Evolutionary conservation across 1,140 invertebrate genomes (phyloP).

Genomic region (Pogonus chalceus): DNA sequence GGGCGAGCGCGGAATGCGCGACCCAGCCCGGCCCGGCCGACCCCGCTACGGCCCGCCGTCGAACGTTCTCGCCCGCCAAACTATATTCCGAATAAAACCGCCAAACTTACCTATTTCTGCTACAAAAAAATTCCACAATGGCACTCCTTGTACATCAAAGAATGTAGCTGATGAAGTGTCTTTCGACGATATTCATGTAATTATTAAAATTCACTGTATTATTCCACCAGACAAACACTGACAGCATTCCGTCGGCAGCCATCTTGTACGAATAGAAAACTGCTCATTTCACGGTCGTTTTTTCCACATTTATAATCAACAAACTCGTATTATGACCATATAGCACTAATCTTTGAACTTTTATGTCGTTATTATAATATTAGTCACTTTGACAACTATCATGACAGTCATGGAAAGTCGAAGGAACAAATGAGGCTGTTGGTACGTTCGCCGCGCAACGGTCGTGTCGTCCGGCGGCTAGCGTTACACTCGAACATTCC

Average conservation of each 20-base stretch:
- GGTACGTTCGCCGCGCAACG: slow-evolving; percentile 15
- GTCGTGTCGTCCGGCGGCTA: slow-evolving; percentile 17
- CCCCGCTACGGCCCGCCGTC: background rate
- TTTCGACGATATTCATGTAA: background rate
- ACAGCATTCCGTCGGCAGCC: slow-evolving; percentile 32
- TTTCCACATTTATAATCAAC: slow-evolving; percentile 6
- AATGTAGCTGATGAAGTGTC: background rate
- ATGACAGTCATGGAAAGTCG: slow-evolving; percentile 16
- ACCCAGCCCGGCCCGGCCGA: background rate
- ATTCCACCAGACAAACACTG: slow-evolving; percentile 6
- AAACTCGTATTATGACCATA: background rate
- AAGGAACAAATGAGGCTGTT: slow-evolving; percentile 9
- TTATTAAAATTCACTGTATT: background rate
- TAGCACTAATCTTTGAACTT: slow-evolving; percentile 9
- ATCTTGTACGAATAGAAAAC: slow-evolving; percentile 30
- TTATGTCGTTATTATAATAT: slow-evolving; percentile 9
- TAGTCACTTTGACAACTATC: slow-evolving; percentile 16
- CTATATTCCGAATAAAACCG: background rate
- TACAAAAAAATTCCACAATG: background rate
- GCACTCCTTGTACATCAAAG: background rate
- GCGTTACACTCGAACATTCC: slow-evolving; percentile 15
- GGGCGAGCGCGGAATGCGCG: background rate
- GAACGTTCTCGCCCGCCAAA: background rate
- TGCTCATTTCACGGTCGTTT: slow-evolving; percentile 13
- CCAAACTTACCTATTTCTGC: background rate